Percentiles rank a stretch among this genome's conserved stretches.
Conservation (phyloP, 2,888 invertebrate genomes). For the Xylota sylvarum region DNA sequence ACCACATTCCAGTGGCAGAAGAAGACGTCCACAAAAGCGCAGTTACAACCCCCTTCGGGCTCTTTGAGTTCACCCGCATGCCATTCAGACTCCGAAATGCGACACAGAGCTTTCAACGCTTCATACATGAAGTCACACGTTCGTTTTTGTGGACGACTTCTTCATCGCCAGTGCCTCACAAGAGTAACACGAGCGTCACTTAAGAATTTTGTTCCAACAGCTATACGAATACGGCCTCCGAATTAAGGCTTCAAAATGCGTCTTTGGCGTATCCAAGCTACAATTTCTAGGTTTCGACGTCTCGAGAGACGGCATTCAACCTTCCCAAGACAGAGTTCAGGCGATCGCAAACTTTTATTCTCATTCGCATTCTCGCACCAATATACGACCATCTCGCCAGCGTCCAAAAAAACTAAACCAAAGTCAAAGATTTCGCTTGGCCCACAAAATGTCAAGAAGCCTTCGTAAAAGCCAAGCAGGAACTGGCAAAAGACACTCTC, state of each 20-base stretch:
- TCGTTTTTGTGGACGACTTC: constrained; percentile 38
- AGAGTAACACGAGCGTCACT: constrained; percentile 24
- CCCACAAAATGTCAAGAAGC: neutral
- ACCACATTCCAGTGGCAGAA: too few species aligned
- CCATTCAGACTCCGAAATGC: too few species aligned
- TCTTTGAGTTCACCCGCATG: neutral
- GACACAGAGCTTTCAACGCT: neutral
- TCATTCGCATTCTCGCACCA: too few species aligned
- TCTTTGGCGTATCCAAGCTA: too few species aligned
- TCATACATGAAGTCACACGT: constrained; percentile 8
- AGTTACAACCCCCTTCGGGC: neutral
- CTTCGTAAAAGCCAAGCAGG: neutral
- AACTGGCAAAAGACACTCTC: neutral
- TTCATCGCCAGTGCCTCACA: constrained; percentile 4
- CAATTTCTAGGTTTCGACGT: too few species aligned
- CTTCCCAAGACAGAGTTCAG: too few species aligned
- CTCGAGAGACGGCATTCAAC: too few species aligned
- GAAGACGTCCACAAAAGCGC: neutral
- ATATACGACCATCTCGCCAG: too few species aligned
- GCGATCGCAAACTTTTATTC: too few species aligned
- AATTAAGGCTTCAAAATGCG: neutral
- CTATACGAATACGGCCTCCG: constrained; percentile 14
- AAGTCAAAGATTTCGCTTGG: neutral
- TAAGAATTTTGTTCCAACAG: constrained; percentile 6
- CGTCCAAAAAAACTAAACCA: neutral